Base-by-base conservation (phyloP, 2,888 invertebrate species). In the Pandemis cinnamomeana region DNA sequence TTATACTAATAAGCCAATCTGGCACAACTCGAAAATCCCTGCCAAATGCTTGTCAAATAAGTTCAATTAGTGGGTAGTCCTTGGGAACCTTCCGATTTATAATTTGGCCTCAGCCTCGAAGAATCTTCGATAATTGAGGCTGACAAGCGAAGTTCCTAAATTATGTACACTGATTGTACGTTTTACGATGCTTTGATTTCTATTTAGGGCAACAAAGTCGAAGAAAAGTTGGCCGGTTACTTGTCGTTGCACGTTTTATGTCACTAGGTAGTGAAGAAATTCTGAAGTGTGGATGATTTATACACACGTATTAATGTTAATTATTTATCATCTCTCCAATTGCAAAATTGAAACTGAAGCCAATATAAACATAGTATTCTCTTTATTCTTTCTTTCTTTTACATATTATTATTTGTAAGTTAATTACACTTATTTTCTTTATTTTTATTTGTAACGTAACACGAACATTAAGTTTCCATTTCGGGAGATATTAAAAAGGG, bases 31-130 rank as follows among this genome's bases (percentile, higher is more conserved):
- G 67, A 62, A 71, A 72, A 68, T 55, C 68, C 67, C 71, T 75
- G 71, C 74, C 71, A 70, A 74, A 70, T 61, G 66, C 70, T 74
- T 71, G 68, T 74, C 72, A 76, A 77, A 75, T 76, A 76, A 76
- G 64, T 76, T 78, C 71, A 77, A 78, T 77, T 76, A 76, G 77
- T 67, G 41, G 63, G n/a, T 62, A 67, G 71, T 64, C 75, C 70
- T 48, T 48, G 72, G 61, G 27, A 70, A 75, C 72, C 77, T 76
- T 77, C 73, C 58, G 74, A 74, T 72, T 77, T 75, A 69, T 71
- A 77, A 78, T 76, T 72, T 77, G 69, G 72, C 63, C 71, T 67
- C 42, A 41, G 55, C 71, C 62, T 13, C 61, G 55, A 73, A 76
- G 66, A 61, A 66, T 61, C 41, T 48, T 71, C 20, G 55, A 76